phyloP scores from a whole-genome alignment of 2,797 vertebrate species.

The Cheirogaleus major region DNA sequence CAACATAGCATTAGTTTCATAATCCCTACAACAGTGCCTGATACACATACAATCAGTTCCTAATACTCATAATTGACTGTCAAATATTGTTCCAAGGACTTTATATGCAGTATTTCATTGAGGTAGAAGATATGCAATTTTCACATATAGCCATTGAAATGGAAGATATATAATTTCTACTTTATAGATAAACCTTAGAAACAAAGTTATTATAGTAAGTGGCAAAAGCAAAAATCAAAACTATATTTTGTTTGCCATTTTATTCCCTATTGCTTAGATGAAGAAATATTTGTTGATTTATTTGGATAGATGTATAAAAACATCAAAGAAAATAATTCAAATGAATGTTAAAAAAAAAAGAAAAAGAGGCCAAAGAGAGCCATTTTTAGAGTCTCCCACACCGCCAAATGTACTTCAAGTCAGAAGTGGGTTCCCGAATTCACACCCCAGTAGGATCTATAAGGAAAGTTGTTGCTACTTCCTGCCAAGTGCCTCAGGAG shows the following conservation, averaged over 20 bases:
- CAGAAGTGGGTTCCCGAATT: slow-evolving; percentile 64
- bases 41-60: neutral
- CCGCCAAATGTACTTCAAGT: slow-evolving; percentile 35
- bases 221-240: slow-evolving; percentile 31
- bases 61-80: neutral
- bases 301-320: neutral
- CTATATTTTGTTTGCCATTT: neutral
- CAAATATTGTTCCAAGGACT: neutral
- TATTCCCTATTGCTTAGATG: neutral
- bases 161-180: neutral
- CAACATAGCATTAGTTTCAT: neutral
- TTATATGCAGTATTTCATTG: neutral
- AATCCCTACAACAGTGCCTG: neutral
- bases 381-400: slow-evolving; percentile 42
- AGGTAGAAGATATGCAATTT: neutral
- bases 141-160: neutral
- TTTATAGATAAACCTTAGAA: neutral
- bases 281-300: slow-evolving; percentile 43
- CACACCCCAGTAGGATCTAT: slow-evolving; percentile 52
- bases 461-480: slow-evolving; percentile 56
- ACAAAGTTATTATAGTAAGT: neutral
- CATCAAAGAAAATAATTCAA: neutral
- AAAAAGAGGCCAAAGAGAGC: neutral
- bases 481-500: slow-evolving; percentile 44
- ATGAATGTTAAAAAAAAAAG: neutral